phyloP scores from a whole-genome alignment of 2,888 invertebrate genomes.

The Drosophila mercatorum region DNA sequence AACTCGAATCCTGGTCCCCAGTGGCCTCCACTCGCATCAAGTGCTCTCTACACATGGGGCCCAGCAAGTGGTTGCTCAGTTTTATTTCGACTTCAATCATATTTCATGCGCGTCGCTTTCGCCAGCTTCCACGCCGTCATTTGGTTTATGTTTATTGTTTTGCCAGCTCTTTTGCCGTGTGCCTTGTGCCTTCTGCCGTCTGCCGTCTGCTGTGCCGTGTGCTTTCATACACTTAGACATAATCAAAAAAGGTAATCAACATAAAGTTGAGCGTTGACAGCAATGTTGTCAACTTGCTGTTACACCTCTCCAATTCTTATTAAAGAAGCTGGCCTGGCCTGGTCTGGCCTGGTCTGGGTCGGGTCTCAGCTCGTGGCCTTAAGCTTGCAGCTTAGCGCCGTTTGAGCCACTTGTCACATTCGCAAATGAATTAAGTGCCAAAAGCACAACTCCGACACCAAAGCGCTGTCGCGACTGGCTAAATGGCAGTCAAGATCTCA shows the following conservation, averaged over 20 bases:
- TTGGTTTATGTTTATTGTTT: constrained; percentile 80
- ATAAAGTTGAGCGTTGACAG: constrained; percentile 78
- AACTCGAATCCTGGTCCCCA: constrained; percentile 46
- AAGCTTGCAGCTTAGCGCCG: constrained; percentile 47
- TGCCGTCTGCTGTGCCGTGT: constrained; percentile 40
- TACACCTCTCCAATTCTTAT: constrained; percentile 57
- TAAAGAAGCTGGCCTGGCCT: constrained; percentile 21
- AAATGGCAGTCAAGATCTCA: constrained; percentile 25
- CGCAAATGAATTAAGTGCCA: constrained; percentile 79
- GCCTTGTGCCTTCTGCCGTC: constrained; percentile 46
- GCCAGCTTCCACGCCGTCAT: constrained; percentile 44
- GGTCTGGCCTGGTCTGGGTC: constrained; percentile 1
- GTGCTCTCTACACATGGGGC: constrained; percentile 66
- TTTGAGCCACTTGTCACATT: constrained; percentile 71
- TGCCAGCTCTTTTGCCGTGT: constrained; percentile 63
- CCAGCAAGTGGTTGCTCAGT: constrained; percentile 54
- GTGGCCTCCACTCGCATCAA: constrained; percentile 37
- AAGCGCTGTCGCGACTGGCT: constrained; percentile 42
- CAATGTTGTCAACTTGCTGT: constrained; percentile 61
- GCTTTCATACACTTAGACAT: constrained; percentile 67
- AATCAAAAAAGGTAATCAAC: constrained; percentile 82
- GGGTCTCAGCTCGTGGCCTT: constrained; percentile 40
- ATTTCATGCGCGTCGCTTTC: constrained; percentile 61
- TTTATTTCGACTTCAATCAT: constrained; percentile 79
- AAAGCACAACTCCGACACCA: constrained; percentile 73